Evolutionary conservation across 1,140 invertebrate genomes (phyloP).

Genomic region (Chymomyza costata): DNA sequence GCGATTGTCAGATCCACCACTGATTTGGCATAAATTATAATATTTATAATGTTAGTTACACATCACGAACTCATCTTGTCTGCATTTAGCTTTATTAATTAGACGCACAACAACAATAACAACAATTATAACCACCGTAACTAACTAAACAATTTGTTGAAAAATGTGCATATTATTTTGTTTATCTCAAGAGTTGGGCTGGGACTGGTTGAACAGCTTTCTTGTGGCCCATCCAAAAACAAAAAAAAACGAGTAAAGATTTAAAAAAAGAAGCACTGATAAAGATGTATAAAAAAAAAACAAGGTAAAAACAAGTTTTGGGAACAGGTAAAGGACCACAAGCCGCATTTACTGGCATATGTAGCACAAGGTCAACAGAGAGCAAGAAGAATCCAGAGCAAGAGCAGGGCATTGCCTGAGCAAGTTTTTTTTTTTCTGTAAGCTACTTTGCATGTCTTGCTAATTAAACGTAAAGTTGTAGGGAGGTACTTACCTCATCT

Average conservation of each 20-base stretch:
- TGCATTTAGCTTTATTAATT: conserved; percentile 34
- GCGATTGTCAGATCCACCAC: too few species aligned
- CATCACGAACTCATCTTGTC: conserved; percentile 50
- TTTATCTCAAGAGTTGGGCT: conserved; percentile 51
- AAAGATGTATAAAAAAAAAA: conserved; percentile 32
- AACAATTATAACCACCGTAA: too few species aligned
- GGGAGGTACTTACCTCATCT: conserved; percentile 57
- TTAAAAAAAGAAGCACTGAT: conserved; percentile 27
- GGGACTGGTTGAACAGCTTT: conserved; percentile 63
- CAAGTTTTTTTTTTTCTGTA: background rate
- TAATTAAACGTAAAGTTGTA: conserved; percentile 1
- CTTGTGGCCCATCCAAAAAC: conserved; percentile 46
- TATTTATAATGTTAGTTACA: conserved; percentile 45
- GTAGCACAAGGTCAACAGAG: conserved; percentile 60
- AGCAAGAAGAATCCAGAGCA: conserved; percentile 6
- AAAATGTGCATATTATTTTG: conserved; percentile 62
- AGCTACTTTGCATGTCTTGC: conserved; percentile 11
- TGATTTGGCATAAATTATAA: conserved; percentile 55
- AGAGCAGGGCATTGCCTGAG: background rate
- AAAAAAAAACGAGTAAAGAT: conserved; percentile 9
- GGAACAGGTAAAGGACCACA: conserved; percentile 61
- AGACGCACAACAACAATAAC: background rate
- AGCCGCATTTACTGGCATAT: conserved; percentile 23
- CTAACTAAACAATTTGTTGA: conserved; percentile 36
- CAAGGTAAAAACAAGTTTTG: conserved; percentile 54